Evolutionary conservation across 64 coral and sea anemone genomes (phyloP), one percentile per base, ranked within the genome.

Genomic region (Acropora yongei): DNA sequence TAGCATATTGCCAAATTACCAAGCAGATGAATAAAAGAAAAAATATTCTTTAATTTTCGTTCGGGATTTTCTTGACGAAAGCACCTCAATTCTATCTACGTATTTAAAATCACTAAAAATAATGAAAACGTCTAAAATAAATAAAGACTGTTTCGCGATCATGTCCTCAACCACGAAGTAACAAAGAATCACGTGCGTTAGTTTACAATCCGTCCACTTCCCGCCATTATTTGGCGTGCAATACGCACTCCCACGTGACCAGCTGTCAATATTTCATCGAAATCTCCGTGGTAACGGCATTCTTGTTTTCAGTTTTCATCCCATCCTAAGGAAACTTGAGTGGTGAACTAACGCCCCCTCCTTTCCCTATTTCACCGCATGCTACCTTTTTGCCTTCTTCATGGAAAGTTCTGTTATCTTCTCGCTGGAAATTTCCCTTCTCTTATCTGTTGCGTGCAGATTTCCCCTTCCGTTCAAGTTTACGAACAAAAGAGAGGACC

Each of bases 171-270:
- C 11, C n/a, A 61, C 68, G 10, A n/a, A 3, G 17, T 18, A 13
- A 41, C 2, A 41, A 47, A 2, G 14, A 10, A 71, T 85, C 82
- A 85, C 82, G 65, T 85, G 82, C 66, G 18, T 85, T 71, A 71
- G 82, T 85, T 51, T 69, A 85, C 82, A 48, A 48, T 11, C 68
- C 63, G 2, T 17, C 43, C 3, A 42, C 80, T 84, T 84, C 80
- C 80, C 80, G 80, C 80, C 80, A 47, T 47, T 84, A 84, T 48
- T 85, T 72, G 43, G 82, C 61, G 44, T 41, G 42, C 2, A 10
- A 39, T 72, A 41, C 47, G 41, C 2, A 12, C 12, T 85, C 17
- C 19, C 82, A 49, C 45, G 44, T 85, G 82, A 83, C 80, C 41
- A 20, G 80, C 11, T 45, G 3, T 17, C 2, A 10, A 10, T 47